These are phyloP conservation scores for Eurytoma californica DNA, from an alignment of 2,888 invertebrate species.

Conservation along the genomic window DNA sequence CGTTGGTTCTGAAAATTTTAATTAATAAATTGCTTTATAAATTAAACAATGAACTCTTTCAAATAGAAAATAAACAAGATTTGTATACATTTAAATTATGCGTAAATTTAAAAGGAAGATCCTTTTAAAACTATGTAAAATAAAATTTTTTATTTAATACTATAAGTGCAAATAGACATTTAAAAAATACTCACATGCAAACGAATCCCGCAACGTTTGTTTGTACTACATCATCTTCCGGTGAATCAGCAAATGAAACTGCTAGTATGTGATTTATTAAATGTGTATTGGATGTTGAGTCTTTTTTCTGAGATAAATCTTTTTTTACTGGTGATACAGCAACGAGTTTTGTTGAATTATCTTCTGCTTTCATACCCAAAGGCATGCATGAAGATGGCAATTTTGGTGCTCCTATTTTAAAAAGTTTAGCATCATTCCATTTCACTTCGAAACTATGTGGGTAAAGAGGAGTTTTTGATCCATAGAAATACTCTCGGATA, in stretches of 20 bases:
- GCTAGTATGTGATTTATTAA: conserved; percentile 92
- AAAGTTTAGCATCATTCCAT: conserved; percentile 91
- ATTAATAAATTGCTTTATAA: not conserved
- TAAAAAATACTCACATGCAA: conserved; percentile 86
- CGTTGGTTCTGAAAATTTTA: conserved; percentile 83
- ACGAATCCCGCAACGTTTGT: conserved; percentile 94
- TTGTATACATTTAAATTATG: not conserved
- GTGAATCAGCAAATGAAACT: conserved; percentile 88
- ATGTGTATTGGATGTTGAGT: conserved; percentile 60
- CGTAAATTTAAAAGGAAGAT: conserved; percentile 7
- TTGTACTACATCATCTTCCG: conserved; percentile 90
- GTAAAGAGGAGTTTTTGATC: conserved; percentile 86
- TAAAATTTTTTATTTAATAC: conserved; percentile 10
- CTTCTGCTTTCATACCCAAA: conserved; percentile 94
- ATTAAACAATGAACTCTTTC: not conserved
- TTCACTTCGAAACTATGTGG: conserved; percentile 97
- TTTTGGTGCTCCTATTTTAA: conserved; percentile 94
- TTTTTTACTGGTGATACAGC: conserved; percentile 84
- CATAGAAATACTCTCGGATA: conserved; percentile 97
- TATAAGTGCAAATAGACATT: conserved; percentile 1
- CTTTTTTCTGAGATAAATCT: no score
- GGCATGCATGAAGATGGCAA: conserved; percentile 98
- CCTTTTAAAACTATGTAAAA: not conserved
- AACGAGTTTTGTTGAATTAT: conserved; percentile 93
- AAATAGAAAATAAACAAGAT: conserved; percentile 13